A percentile compares a stretch with the other conserved stretches of the same genome.
phyloP scores from a whole-genome alignment of 2,113 vertebrate genomes.

The Hirundichthys speculiger region DNA sequence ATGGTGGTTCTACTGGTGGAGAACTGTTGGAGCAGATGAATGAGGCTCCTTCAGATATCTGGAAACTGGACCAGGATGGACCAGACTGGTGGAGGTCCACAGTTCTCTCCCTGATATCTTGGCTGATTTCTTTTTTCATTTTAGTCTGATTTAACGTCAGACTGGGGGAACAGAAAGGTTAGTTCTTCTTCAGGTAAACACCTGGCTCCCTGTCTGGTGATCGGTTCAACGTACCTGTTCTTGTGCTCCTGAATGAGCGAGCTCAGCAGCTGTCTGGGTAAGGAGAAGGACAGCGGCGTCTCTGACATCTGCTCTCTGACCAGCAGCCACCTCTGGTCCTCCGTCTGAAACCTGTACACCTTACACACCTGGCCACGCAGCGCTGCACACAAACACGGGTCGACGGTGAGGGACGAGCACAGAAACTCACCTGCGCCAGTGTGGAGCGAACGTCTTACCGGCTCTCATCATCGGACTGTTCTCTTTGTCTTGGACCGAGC shows the following conservation, averaged over 20 bases:
- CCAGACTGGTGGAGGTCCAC: no score
- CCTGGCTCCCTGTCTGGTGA: no score
- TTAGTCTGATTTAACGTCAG: no score
- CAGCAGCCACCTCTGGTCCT: conserved; percentile 65
- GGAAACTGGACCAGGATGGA: no score
- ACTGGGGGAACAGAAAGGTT: no score
- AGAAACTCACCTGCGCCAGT: neutral
- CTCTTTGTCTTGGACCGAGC: conserved; percentile 54
- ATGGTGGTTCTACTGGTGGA: no score
- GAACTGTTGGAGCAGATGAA: no score
- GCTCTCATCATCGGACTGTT: conserved; percentile 68
- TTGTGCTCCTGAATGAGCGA: conserved; percentile 39
- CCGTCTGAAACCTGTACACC: conserved; percentile 66
- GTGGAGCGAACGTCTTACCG: conserved; percentile 28
- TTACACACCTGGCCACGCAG: conserved; percentile 57
- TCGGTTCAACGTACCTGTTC: conserved; percentile 62
- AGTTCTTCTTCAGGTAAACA: no score
- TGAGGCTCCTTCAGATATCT: no score
- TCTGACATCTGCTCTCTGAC: conserved; percentile 72
- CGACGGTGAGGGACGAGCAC: neutral
- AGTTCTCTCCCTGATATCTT: no score
- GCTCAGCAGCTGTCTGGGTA: conserved; percentile 67
- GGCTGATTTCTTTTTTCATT: no score
- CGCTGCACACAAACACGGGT: conserved; percentile 35
- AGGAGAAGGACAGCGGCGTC: conserved; percentile 63